Base-by-base conservation (phyloP, 2,113 vertebrate genomes). In the Pteronura brasiliensis region DNA sequence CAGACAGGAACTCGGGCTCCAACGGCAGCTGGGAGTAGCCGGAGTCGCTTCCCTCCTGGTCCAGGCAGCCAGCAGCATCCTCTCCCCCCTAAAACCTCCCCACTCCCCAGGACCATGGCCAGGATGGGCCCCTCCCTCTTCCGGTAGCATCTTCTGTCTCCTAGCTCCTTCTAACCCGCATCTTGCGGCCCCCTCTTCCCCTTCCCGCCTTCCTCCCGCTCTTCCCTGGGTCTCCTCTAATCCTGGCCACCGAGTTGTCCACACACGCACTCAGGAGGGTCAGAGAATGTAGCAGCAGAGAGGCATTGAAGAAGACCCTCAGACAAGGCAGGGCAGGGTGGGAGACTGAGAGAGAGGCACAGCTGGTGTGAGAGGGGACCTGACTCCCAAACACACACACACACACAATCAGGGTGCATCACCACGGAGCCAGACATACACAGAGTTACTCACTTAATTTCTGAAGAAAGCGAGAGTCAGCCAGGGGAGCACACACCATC, bases 1-100 rank as follows among this genome's bases (percentile, higher is more conserved):
- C 94, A 96, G 97, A 96, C 97, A 95, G 96, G 97, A 97, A 96
- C 97, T 94, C 44, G 6, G 92, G 93, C 96, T 96, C 81, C 95
- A 42, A 94, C 74, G 39, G 96, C 97, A 97, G 98, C 96, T 97
- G 98, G 96, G 96, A 95, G 97, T 47, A 71, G 77, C 88, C 39
- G 0, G 80, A 89, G 91, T 6, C 27, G 47, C 90, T 92, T 84
- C 92, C 34, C 87, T 97, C 90, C 82, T 4, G 71, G 81, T 42
- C 86, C 86, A 6, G 80, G 90, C 39, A 14, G 71, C 72, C 21
- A 1, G 85, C 71, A 13, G 83, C 67, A 18, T 15, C 90, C 71
- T 95, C 88, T 44, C 14, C 67, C 61, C 39, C 15, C 17, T 27
- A 29, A 61, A 57, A 49, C 6, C 13, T 29, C 7, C 55, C 81